A percentile compares a stretch with the other conserved stretches of the same genome.
These are phyloP conservation scores for Syrrhaptes paradoxus DNA, from an alignment of 2,113 vertebrate genomes.

Conservation along the genomic window DNA sequence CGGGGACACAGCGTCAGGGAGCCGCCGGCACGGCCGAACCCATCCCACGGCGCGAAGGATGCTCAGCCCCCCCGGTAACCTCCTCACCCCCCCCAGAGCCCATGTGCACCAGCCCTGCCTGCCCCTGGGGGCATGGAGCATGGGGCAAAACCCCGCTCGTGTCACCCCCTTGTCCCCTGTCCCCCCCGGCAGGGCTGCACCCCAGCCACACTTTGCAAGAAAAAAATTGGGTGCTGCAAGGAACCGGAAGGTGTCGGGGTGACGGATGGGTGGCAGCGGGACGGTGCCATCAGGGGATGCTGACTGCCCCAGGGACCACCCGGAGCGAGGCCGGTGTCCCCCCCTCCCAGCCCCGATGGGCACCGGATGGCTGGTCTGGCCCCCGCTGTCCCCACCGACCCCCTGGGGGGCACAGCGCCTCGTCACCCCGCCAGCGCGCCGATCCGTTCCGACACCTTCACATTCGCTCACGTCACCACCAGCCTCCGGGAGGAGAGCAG, in stretches of 20 bases:
- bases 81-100: background rate
- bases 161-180: no score
- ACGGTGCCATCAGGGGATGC: background rate
- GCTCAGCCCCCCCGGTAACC: accelerated
- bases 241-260: accelerated
- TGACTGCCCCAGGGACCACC: background rate
- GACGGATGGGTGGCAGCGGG: background rate
- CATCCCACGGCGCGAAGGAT: accelerated
- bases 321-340: accelerated
- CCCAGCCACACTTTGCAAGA: background rate
- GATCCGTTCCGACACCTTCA: conserved; percentile 44
- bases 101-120: background rate
- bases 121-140: no score
- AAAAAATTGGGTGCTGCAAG: background rate
- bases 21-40: background rate
- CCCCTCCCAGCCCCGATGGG: accelerated
- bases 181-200: background rate
- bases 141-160: accelerated
- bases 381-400: accelerated
- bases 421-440: background rate
- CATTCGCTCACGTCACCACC: conserved; percentile 1
- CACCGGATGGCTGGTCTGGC: background rate
- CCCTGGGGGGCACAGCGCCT: accelerated
- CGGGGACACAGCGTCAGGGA: background rate
- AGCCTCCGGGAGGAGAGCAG: background rate